These are phyloP conservation scores for Neostethus bicornis DNA, from an alignment of 2,797 vertebrate genomes.

Conservation along the genomic window DNA sequence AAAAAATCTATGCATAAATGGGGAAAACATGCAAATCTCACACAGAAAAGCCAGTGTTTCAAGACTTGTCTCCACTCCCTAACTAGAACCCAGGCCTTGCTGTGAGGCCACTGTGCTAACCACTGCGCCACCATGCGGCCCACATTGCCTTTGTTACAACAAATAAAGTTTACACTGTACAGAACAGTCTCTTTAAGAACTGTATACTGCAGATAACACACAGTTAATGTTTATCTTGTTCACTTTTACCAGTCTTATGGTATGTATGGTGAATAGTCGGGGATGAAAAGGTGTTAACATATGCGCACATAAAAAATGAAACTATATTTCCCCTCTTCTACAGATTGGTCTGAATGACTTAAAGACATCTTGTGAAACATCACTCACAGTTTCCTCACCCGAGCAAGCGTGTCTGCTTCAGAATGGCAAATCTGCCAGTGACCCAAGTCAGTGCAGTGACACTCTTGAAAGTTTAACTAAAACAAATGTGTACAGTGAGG, in stretches of 20 bases:
- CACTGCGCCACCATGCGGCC: too few relatives aligned
- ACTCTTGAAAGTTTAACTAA: slow-evolving; percentile 25
- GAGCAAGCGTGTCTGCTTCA: slow-evolving; percentile 61
- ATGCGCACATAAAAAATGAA: not conserved
- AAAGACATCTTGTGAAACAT: slow-evolving; percentile 17
- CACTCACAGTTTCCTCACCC: slow-evolving; percentile 6
- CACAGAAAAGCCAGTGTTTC: too few relatives aligned
- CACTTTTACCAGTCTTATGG: not conserved
- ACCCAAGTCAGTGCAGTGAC: slow-evolving; percentile 34
- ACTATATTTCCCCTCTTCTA: slow-evolving; percentile 9
- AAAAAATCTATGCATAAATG: too few relatives aligned
- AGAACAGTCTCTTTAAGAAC: not conserved
- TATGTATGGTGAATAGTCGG: not conserved
- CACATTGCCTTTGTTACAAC: not conserved
- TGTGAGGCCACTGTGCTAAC: too few relatives aligned
- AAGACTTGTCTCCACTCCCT: too few relatives aligned
- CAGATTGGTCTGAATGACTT: slow-evolving; percentile 34
- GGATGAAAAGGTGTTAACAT: not conserved
- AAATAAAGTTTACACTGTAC: not conserved
- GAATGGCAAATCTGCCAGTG: slow-evolving; percentile 31
- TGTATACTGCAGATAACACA: not conserved
- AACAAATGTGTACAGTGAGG: slow-evolving; percentile 37
- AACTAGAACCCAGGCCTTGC: too few relatives aligned
- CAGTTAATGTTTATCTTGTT: not conserved
- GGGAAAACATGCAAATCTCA: too few relatives aligned